Base-by-base conservation (phyloP, 2,113 vertebrate genomes). In the Eulemur rufifrons region DNA sequence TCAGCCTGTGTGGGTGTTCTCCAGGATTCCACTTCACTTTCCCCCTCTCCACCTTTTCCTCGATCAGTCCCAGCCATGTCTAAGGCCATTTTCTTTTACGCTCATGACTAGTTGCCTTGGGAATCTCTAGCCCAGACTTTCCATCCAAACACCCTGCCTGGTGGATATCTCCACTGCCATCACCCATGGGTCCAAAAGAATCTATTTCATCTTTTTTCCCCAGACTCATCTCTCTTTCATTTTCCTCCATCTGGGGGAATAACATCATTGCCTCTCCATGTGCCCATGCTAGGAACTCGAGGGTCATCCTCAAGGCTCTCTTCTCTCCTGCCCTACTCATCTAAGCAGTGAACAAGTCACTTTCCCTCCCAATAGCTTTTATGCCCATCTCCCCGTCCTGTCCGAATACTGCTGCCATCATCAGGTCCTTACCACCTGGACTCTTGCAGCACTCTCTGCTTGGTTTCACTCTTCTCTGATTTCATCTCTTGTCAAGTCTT, bases 381-480 rank as follows among this genome's bases (percentile, higher is more conserved):
- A 2, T 27, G 32, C 69, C 18, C 34, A 14, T 25, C 80, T 68
- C 12, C 50, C 42, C 20, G 2, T 3, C 20, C 39, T 56, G 1
- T n/a, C 11, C 6, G 2, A 21, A 37, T 2, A 20, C 5, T 34
- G 11, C 29, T 12, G 4, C 37, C 37, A 21, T 13, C 0, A 7
- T 32, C 45, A 47, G 47, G 32, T 45, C 45, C 54, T n/a, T 29
- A 3, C 11, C 3, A 1, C 71, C 47, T 78, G 37, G 6, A 45
- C 52, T 39, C n/a, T 21, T 4, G 23, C 3, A 11, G n/a, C 32
- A 12, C 13, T 37, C 61, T 68, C 32, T 59, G 14, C 15, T 77
- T 37, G 20, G 20, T 50, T 39, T 96, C 56, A 12, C 25, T n/a
- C 9, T 54, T 73, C 71, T 86, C 52, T 47, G 47, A 27, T 63